Percentiles rank a stretch among this genome's conserved stretches.
Conservation (phyloP, 1,140 invertebrate species). For the Sycophila sp. region DNA sequence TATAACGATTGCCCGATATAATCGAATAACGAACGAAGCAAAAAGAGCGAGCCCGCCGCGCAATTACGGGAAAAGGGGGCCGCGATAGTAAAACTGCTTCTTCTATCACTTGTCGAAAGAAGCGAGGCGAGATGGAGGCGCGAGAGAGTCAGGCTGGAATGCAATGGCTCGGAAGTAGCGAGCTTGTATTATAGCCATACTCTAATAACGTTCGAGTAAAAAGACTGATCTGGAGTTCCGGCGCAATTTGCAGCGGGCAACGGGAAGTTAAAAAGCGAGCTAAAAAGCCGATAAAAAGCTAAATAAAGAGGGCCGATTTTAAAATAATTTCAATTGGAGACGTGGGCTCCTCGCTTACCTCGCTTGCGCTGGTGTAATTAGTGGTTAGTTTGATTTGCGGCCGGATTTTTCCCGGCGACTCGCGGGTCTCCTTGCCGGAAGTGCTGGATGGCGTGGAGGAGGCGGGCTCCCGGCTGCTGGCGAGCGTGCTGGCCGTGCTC, state of each 20-base stretch:
- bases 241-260: too few relatives aligned
- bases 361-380: slow-evolving; percentile 66
- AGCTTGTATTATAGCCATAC: background rate
- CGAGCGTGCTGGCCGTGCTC: slow-evolving; percentile 45
- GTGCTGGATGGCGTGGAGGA: slow-evolving; percentile 37
- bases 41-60: too few relatives aligned
- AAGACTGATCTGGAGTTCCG: too few relatives aligned
- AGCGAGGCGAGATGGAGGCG: background rate
- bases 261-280: too few relatives aligned
- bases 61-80: too few relatives aligned
- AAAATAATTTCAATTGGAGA: too few relatives aligned
- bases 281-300: too few relatives aligned
- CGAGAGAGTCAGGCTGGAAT: background rate
- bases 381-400: slow-evolving; percentile 69
- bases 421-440: slow-evolving; percentile 66
- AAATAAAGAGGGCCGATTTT: too few relatives aligned
- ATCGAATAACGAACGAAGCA: background rate
- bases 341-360: slow-evolving; percentile 63
- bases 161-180: background rate
- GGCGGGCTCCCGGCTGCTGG: slow-evolving; percentile 39
- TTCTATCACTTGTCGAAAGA: slow-evolving; percentile 1
- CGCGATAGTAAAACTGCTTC: background rate
- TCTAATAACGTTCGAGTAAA: slow-evolving; percentile 16
- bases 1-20: background rate
- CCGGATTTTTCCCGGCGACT: slow-evolving; percentile 64